Evolutionary conservation across 2,113 vertebrate genomes (phyloP).

Genomic region (chimpanzee (Pan troglodytes)): NHGRI_mPanTro3-v2.1_pri NC_086015.1:166858001-166858500

Average conservation of each 20-base stretch:
- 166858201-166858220: neutral
- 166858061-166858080: neutral
- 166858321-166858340: neutral
- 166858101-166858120: neutral
- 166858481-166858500: neutral
- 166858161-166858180: neutral
- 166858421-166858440: neutral
- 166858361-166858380: neutral
- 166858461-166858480: neutral
- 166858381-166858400: neutral
- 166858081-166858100: neutral
- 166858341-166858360: neutral
- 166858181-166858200: neutral
- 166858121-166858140: neutral
- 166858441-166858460: neutral
- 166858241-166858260: neutral
- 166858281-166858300: neutral
- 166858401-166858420: neutral
- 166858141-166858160: neutral
- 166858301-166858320: neutral
- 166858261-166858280: neutral
- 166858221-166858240: neutral
- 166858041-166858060: neutral
- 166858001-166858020: neutral
- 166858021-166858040: neutral